phyloP scores from a whole-genome alignment of 2,113 vertebrate species.

The Melanerpes aurifrons region DNA sequence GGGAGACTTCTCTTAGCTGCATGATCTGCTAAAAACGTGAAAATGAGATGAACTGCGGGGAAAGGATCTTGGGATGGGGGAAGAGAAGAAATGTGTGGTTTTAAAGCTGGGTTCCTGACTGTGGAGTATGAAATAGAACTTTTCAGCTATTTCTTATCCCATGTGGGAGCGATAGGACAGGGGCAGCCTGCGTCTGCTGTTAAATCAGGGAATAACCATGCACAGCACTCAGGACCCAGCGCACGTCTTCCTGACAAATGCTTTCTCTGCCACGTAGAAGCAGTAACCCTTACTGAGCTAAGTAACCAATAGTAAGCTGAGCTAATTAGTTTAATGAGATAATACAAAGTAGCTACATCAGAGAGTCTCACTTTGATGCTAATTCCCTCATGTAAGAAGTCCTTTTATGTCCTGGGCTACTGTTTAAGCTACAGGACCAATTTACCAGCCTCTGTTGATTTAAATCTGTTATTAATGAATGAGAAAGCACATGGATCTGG shows the following conservation, averaged over 20 bases:
- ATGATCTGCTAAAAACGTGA: rapidly evolving
- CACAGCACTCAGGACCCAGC: not conserved
- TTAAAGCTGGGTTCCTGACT: not conserved
- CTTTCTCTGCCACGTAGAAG: not conserved
- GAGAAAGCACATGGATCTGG: not conserved
- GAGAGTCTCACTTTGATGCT: conserved; percentile 36
- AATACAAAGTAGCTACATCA: conserved; percentile 19
- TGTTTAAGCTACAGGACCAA: conserved; percentile 33
- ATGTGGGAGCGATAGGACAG: not conserved
- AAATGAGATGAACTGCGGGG: not conserved
- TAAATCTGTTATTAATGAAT: conserved; percentile 12
- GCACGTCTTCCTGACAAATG: not conserved
- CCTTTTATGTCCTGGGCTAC: conserved; percentile 40
- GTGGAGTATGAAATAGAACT: not conserved
- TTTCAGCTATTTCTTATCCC: not conserved
- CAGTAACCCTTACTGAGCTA: not conserved
- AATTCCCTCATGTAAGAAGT: conserved; percentile 33
- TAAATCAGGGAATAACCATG: not conserved
- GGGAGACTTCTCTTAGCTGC: not conserved
- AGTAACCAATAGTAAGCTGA: conserved; percentile 19
- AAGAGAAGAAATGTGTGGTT: not conserved
- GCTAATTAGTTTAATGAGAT: conserved; percentile 58
- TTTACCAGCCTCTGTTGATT: conserved; percentile 18
- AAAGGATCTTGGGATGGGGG: not conserved
- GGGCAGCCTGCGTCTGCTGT: rapidly evolving